A percentile compares a stretch with the other conserved stretches of the same genome.
Evolutionary conservation across 2,888 invertebrate genomes (phyloP).

Genomic region (Caenorhabditis sp.): DNA sequence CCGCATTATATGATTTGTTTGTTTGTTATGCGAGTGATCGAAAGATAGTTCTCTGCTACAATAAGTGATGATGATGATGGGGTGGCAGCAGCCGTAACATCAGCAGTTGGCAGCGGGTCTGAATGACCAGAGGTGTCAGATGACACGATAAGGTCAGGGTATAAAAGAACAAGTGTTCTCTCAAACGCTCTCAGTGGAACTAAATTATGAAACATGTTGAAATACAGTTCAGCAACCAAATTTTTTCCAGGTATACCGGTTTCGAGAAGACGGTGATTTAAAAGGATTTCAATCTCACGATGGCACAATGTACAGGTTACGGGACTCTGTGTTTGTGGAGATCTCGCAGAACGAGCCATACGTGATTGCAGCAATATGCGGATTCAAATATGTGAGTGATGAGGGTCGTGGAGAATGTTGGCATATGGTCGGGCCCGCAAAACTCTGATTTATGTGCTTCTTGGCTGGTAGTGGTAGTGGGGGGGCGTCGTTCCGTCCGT

Average conservation of each 20-base stretch:
- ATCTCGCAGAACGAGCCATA: conserved; percentile 72
- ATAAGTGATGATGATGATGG: conserved; percentile 21
- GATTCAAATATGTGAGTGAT: conserved; percentile 78
- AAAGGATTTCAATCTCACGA: conserved; percentile 78
- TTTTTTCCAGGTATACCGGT: conserved; percentile 73
- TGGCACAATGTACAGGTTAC: conserved; percentile 72
- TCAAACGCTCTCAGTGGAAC: neutral
- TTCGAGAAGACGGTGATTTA: conserved; percentile 72
- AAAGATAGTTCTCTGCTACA: conserved; percentile 4
- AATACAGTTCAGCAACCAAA: neutral
- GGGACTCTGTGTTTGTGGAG: conserved; percentile 78
- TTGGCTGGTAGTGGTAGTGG: neutral
- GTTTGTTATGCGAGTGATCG: conserved; percentile 45
- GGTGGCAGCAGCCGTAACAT: too few species aligned
- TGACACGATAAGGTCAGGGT: conserved; percentile 20
- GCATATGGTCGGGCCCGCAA: conserved; percentile 34
- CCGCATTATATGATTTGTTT: conserved; percentile 60
- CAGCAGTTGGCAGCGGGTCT: conserved; percentile 33
- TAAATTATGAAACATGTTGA: too few species aligned
- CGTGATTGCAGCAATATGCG: conserved; percentile 72
- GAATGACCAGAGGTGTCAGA: conserved; percentile 32
- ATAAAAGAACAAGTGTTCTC: conserved; percentile 14
- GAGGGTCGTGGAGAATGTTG: conserved; percentile 15
- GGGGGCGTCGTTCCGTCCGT: conserved; percentile 5
- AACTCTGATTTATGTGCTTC: conserved; percentile 24